Evolutionary conservation across 1,140 invertebrate genomes (phyloP).

Genomic region (Drosophila yakuba): DNA sequence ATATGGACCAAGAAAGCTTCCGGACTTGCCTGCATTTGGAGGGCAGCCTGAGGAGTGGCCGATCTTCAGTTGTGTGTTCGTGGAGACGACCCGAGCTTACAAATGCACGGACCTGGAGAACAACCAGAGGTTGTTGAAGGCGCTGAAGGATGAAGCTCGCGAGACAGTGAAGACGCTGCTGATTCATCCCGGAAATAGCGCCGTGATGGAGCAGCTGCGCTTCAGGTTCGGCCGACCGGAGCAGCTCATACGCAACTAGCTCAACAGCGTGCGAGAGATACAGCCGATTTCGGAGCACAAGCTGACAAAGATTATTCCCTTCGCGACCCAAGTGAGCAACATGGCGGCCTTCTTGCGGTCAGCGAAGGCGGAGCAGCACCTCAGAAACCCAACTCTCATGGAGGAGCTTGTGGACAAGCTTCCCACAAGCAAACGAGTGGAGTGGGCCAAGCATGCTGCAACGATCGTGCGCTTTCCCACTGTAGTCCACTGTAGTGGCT

Average conservation of each 20-base stretch:
- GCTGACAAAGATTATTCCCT: too few relatives aligned
- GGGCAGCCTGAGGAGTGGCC: neutral
- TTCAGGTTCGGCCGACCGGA: conserved; percentile 4
- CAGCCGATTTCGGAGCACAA: neutral
- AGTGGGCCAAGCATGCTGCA: too few relatives aligned
- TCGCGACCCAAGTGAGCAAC: too few relatives aligned
- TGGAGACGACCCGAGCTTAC: neutral
- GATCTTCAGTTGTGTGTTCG: neutral
- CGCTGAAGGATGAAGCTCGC: conserved; percentile 2
- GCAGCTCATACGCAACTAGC: conserved; percentile 5
- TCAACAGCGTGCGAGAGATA: neutral
- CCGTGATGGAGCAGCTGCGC: neutral
- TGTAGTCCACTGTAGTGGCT: neutral
- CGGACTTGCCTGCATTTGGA: too few relatives aligned
- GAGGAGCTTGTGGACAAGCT: too few relatives aligned
- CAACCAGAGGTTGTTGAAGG: too few relatives aligned
- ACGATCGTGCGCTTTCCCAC: too few relatives aligned
- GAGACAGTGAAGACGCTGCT: neutral
- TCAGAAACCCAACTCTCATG: neutral
- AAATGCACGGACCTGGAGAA: neutral
- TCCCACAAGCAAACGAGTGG: too few relatives aligned
- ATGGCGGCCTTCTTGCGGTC: neutral
- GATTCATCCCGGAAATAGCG: neutral
- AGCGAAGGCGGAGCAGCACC: neutral
- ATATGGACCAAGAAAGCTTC: too few relatives aligned